Conservation (phyloP, 2,888 invertebrate species). For the Brachylomia viminalis region DNA sequence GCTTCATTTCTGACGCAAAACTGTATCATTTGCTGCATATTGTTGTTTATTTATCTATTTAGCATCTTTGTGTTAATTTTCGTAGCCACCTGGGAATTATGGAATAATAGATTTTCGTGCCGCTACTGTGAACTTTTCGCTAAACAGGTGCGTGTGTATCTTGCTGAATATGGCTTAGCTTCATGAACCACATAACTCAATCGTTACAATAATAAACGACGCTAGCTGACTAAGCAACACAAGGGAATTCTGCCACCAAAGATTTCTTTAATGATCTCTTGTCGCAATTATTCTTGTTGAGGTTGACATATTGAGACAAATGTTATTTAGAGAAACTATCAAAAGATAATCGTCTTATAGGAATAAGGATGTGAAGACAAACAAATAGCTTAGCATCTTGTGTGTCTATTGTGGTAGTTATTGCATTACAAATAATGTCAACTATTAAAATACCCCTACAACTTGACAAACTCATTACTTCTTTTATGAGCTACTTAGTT, state of each 20-base stretch:
- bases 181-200: background rate
- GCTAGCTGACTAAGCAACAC: background rate
- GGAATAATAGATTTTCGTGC: conserved; percentile 14
- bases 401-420: background rate
- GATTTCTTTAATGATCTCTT: background rate
- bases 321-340: conserved; percentile 2
- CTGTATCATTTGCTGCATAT: conserved; percentile 12
- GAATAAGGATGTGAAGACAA: conserved; percentile 23
- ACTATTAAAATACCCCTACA: background rate
- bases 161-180: background rate
- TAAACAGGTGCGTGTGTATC: background rate
- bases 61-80: conserved; percentile 37
- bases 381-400: conserved; percentile 8
- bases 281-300: background rate
- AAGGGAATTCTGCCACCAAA: background rate
- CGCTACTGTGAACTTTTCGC: background rate
- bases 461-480: background rate
- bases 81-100: conserved; percentile 26
- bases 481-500: background rate
- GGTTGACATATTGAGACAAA: background rate
- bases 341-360: conserved; percentile 18
- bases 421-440: conserved; percentile 12
- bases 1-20: conserved; percentile 13
- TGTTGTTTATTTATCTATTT: conserved; percentile 34
- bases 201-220: background rate